Base-by-base conservation (phyloP, 1,140 invertebrate genomes). In the Ephestia elutella region DNA sequence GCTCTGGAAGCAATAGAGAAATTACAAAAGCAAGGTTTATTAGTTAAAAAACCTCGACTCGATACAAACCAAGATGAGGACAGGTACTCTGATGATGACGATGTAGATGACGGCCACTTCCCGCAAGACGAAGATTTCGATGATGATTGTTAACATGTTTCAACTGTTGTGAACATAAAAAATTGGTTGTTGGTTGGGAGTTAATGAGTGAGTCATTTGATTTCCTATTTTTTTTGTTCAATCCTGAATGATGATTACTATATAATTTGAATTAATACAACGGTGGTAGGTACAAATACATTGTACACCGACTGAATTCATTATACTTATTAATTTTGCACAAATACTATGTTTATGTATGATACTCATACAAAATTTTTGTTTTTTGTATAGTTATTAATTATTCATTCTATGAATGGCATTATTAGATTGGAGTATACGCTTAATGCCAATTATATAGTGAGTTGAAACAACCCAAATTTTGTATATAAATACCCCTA, bases 1-100 rank as follows among this genome's bases (percentile, higher is more conserved):
- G 75, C 82, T 5, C 68, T 87, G 66, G 80, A 81, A 51, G 83
- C 82, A 10, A 73, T 87, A 57, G 71, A 86, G 61, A 87, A 80
- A 55, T 69, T 87, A 63, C 80, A 85, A 63, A 82, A 76, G 65
- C 81, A 84, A 65, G 85, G 85, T 15, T 66, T 87, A 15, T 72
- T 87, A 57, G 71, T 87, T 15, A 87, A 87, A 62, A 87, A 84
- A 35, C 85, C 85, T 13, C 72, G 75, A 5, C 21, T 75, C 56
- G 85, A 86, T 9, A 53, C 59, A 8, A 44, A 15, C 38, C 5
- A 15, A n/a, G n/a, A n/a, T 1, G 38, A 44, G 7, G 10, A 10
- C n/a, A 17, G 78, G 35, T 57, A 62, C 25, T 70, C 66, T 48
- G 60, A 66, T 48, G 75, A 80, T 49, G 50, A 73, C 44, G 56